Evolutionary conservation across 2,113 vertebrate species (phyloP), one percentile per base, ranked within the genome.

Genomic region (Euleptes europaea): DNA sequence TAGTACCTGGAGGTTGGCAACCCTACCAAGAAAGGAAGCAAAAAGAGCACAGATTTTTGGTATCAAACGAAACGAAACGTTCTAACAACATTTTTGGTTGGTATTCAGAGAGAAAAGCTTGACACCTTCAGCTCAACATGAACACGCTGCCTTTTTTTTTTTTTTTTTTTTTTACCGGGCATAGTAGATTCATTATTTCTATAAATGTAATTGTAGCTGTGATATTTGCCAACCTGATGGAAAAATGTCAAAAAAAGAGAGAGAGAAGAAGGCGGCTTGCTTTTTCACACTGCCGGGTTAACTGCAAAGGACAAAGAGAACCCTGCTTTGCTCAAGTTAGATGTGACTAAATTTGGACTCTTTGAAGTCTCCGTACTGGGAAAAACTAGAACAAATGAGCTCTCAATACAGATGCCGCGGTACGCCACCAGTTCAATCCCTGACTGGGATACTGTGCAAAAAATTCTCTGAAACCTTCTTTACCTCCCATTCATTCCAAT

Each of bases 131-230:
- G 51, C 85, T 86, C 85, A 13, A 69, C 85, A 85, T 12, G 85
- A 91, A 93, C 88, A 91, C 49, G 82, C 87, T 86, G 69, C 80
- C 88, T 60, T 60, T 57, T 44, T 44, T 44, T 4, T 9, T 44
- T 44, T 44, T 44, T 44, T 4, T 9, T 44, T 44, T 44, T 94
- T 47, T 94, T 94, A 91, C 76, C 69, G 90, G 84, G 86, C 77
- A 91, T 91, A 95, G 90, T 85, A 73, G 83, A 91, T 57, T 89
- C 90, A 88, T 95, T 93, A 88, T 89, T 89, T 76, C 87, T 75
- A 76, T 88, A 44, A 82, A 83, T 91, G 89, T 78, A 93, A 86
- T 49, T 33, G 0, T 74, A 87, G 4, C 51, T 54, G 51, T 66
- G 86, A 81, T 19, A 85, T 90, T 90, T 77, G 84, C 89, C 78